These are phyloP conservation scores for Neoseiulus cucumeris DNA, from an alignment of 1,140 invertebrate genomes.

Conservation along the genomic window DNA sequence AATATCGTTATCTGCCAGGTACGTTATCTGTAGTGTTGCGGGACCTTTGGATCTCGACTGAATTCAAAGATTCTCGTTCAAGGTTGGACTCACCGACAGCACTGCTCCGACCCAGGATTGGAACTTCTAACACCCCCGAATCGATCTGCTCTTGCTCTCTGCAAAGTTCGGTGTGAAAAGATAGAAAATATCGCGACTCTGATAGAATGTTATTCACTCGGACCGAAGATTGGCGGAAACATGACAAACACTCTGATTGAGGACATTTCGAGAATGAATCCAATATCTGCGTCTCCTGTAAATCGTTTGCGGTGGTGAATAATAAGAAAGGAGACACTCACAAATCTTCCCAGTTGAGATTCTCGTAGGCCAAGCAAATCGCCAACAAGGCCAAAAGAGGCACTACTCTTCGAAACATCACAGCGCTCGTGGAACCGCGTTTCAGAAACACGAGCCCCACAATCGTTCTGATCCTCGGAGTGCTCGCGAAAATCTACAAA, in stretches of 20 bases:
- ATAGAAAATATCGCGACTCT: no score
- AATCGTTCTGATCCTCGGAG: background rate
- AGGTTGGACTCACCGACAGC: no score
- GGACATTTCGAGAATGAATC: background rate
- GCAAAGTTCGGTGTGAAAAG: background rate
- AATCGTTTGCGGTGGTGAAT: background rate
- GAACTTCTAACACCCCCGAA: background rate
- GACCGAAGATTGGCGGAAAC: background rate
- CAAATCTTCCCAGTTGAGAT: background rate
- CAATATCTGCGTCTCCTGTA: background rate
- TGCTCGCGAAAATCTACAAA: background rate
- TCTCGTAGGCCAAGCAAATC: background rate
- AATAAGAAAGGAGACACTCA: background rate
- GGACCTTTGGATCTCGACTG: background rate
- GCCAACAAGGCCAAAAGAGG: background rate
- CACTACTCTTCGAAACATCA: background rate
- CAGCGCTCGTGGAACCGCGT: background rate
- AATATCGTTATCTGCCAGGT: background rate
- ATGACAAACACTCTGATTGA: background rate
- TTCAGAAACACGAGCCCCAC: background rate
- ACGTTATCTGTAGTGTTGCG: no score
- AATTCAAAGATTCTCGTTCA: background rate
- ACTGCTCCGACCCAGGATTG: no score
- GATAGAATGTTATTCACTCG: background rate
- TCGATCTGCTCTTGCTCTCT: background rate